Evolutionary conservation across 2,888 invertebrate species (phyloP).

Genomic region (Drosophila neonasuta): DNA sequence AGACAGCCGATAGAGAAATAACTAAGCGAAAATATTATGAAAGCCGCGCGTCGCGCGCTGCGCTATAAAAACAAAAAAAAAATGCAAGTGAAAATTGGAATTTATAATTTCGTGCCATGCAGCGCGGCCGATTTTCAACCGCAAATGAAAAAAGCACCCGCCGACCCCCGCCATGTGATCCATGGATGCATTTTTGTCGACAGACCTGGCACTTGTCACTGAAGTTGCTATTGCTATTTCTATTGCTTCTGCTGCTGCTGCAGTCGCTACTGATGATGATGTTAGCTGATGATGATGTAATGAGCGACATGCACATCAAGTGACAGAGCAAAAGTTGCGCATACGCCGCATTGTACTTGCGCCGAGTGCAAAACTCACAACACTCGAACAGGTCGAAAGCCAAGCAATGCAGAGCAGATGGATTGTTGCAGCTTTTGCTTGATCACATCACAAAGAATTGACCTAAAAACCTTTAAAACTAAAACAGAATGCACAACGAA

Average conservation of each 20-base stretch:
- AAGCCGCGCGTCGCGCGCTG: conserved; percentile 48
- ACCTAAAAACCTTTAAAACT: conserved; percentile 27
- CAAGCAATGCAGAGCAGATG: conserved; percentile 27
- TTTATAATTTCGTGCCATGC: conserved; percentile 72
- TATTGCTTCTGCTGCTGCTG: conserved; percentile 30
- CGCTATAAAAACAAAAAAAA: conserved; percentile 19
- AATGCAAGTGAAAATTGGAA: conserved; percentile 77
- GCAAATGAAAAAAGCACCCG: conserved; percentile 39
- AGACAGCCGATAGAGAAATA: conserved; percentile 60
- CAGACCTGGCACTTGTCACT: conserved; percentile 53
- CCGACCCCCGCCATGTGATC: conserved; percentile 8
- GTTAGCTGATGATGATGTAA: conserved; percentile 63
- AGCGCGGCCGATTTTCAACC: conserved; percentile 71
- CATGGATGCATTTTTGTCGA: conserved; percentile 33
- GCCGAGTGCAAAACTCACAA: conserved; percentile 44
- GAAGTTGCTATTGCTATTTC: conserved; percentile 34
- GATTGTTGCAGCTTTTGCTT: conserved; percentile 40
- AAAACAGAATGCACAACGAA: conserved; percentile 1
- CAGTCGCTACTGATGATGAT: conserved; percentile 36
- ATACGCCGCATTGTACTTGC: conserved; percentile 71
- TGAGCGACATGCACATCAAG: conserved; percentile 75
- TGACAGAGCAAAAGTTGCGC: conserved; percentile 75
- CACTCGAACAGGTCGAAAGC: conserved; percentile 32
- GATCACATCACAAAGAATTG: conserved; percentile 25
- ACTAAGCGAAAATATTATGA: conserved; percentile 71